Conservation (phyloP, 2,888 invertebrate species). For the Blastobasis adustella region DNA sequence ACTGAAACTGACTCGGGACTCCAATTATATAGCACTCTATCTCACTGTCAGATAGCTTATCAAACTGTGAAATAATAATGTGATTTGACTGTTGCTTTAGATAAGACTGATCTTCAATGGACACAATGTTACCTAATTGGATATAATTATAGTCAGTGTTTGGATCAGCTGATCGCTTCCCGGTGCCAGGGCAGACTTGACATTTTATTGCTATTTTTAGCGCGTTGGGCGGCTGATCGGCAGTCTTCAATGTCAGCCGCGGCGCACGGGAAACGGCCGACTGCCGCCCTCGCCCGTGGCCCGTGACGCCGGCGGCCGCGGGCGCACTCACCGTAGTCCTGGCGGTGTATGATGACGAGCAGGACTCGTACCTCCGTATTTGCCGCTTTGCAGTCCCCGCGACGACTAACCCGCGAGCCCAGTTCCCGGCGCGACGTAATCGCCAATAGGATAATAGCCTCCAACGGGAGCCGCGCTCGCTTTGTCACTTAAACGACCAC, state of each 20-base stretch:
- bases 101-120: constrained; percentile 34
- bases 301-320: constrained; percentile 10
- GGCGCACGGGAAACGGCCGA: constrained; percentile 20
- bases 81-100: constrained; percentile 33
- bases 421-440: constrained; percentile 65
- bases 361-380: constrained; percentile 71
- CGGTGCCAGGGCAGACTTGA: constrained; percentile 67
- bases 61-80: constrained; percentile 33
- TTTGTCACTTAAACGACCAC: constrained; percentile 67
- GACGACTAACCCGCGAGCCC: constrained; percentile 63
- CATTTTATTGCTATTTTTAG: constrained; percentile 73
- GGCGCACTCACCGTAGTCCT: constrained; percentile 68
- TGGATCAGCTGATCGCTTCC: constrained; percentile 66
- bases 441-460: constrained; percentile 69
- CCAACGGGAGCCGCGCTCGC: constrained; percentile 60
- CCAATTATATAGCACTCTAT: constrained; percentile 33
- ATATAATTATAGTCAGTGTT: constrained; percentile 57
- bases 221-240: constrained; percentile 64
- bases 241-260: constrained; percentile 66
- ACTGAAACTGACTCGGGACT: constrained; percentile 36
- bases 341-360: constrained; percentile 69
- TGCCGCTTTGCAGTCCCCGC: constrained; percentile 70
- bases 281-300: constrained; percentile 5
- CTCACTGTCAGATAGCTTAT: constrained; percentile 36
- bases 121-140: constrained; percentile 53